Base-by-base conservation (phyloP, 2,797 vertebrate genomes). In the Moxostoma hubbsi region DNA sequence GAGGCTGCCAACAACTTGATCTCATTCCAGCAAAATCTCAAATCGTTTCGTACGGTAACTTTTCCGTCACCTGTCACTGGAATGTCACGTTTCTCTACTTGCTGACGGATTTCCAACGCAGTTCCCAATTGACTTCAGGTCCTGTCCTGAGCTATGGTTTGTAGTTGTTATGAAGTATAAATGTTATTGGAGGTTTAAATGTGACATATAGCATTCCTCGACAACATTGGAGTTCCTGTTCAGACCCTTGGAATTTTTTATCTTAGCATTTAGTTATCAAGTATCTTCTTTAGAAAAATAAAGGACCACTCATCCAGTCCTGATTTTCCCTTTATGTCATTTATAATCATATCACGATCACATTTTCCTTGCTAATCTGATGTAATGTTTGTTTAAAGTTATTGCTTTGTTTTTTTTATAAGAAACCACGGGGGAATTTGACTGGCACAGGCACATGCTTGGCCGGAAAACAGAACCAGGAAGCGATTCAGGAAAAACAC, bases 401-500 rank as follows among this genome's bases (percentile, higher is more conserved):
- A 11, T 13, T 0, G 6, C 55, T 9, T n/a, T 16, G 55, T 69
- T 55, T 47, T 49, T 10, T 24, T 24, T 24, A 3, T n/a, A 54
- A 15, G 16, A 12, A 70, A 12, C 18, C 11, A 6, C 8, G 36
- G 24, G 7, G 0, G 7, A 63, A 7, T 77, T 61, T 51, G 55
- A 50, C 18, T 16, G 18, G 8, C 2, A 10, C 36, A 12, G 24
- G 1, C 24, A 24, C 24, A 24, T 24, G 24, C 24, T 24, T 24
- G 24, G 24, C 24, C 2, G 24, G 24, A 24, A 24, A 24, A 24
- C 24, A 24, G 61, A 6, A 45, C 50, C 9, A 55, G 58, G 73
- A 75, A 75, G 57, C 16, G 7, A 8, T 61, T 71, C 13, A 16
- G 64, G 58, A 53, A 73, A 69, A 70, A 24, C 43, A 78, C 59